A percentile compares a stretch with the other conserved stretches of the same genome.
Conservation (phyloP, 2,113 vertebrate genomes). For the Microcebus lehilahytsara region DNA sequence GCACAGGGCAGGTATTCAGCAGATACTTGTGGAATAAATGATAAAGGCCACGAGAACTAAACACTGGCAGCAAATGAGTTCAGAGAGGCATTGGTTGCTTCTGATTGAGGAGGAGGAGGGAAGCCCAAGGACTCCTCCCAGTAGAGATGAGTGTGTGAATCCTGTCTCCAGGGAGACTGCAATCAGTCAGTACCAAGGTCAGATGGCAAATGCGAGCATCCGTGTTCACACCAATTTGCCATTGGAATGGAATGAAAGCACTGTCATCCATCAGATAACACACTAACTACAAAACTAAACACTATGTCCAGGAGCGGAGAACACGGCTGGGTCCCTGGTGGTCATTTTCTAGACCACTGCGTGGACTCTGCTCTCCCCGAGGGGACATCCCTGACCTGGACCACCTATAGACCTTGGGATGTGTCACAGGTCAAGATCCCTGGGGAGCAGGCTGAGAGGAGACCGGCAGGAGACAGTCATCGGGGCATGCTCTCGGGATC, state of each 20-base stretch:
- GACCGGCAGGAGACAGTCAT: neutral
- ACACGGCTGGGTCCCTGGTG: too few species aligned
- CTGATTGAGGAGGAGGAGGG: neutral
- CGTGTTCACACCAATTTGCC: neutral
- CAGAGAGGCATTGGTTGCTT: neutral
- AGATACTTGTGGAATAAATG: neutral
- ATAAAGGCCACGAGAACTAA: neutral
- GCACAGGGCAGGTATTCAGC: neutral
- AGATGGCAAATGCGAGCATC: neutral
- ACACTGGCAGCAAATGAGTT: neutral
- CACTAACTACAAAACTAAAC: neutral
- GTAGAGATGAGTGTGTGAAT: neutral
- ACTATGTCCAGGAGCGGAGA: neutral
- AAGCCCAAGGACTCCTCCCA: neutral
- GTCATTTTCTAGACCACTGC: neutral
- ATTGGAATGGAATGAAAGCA: neutral
- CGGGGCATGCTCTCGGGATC: neutral
- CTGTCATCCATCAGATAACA: neutral
- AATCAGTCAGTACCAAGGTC: neutral
- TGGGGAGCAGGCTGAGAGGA: neutral
- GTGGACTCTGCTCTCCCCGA: neutral
- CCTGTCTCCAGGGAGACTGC: neutral
- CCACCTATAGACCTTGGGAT: neutral
- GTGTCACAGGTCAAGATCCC: neutral
- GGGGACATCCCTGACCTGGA: neutral